Conservation (phyloP, 1,140 invertebrate species). For the Daktulosphaira vitifoliae region DNA sequence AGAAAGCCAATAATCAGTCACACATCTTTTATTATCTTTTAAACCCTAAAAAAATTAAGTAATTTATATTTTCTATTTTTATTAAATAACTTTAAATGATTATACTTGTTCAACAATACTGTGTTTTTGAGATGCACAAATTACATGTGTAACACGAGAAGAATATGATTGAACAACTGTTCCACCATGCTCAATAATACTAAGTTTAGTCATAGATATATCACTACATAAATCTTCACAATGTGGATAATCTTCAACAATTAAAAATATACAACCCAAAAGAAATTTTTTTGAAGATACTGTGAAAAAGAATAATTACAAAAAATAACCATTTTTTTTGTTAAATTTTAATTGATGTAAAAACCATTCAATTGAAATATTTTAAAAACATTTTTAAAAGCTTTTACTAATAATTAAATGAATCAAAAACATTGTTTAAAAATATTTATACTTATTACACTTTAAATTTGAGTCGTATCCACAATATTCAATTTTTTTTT, state of each 20-base stretch:
- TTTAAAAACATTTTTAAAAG: conserved; percentile 28
- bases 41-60: conserved; percentile 50
- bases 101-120: conserved; percentile 75
- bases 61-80: background rate
- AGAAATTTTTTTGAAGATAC: conserved; percentile 81
- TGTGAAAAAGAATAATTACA: conserved; percentile 44
- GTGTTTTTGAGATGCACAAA: conserved; percentile 80
- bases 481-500: conserved; percentile 50
- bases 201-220: conserved; percentile 63
- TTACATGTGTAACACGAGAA: conserved; percentile 76
- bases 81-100: background rate
- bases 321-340: conserved; percentile 36
- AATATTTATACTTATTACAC: conserved; percentile 44
- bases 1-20: conserved; percentile 89
- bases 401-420: background rate
- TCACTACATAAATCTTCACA: conserved; percentile 49
- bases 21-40: conserved; percentile 71
- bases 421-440: background rate
- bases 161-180: conserved; percentile 78
- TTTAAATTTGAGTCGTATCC: conserved; percentile 79
- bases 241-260: conserved; percentile 62
- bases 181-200: conserved; percentile 78
- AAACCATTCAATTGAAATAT: too few relatives aligned
- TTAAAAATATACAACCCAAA: conserved; percentile 84
- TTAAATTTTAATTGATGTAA: too few relatives aligned